Percentiles rank a stretch among this genome's conserved stretches.
Conservation (phyloP, 2,113 vertebrate genomes). For the Daphoenositta chrysoptera region DNA sequence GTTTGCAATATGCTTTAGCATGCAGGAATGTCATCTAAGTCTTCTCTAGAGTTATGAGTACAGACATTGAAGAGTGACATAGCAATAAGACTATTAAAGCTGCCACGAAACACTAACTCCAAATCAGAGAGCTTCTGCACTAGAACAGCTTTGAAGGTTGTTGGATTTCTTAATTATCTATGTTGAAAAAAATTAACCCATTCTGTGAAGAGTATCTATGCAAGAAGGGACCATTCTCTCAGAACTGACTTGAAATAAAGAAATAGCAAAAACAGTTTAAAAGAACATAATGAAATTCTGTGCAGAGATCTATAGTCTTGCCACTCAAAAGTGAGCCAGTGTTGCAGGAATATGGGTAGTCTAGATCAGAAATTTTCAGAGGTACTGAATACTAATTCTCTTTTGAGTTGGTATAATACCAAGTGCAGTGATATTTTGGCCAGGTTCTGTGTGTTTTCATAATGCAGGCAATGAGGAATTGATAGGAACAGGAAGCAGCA, state of each 20-base stretch:
- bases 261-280: constrained; percentile 1
- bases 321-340: neutral
- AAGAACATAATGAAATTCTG: neutral
- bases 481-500: neutral
- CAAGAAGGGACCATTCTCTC: neutral
- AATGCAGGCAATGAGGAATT: neutral
- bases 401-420: neutral
- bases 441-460: neutral
- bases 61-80: neutral
- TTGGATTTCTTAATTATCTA: neutral
- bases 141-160: constrained; percentile 1
- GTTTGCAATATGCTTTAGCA: neutral
- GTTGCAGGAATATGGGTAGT: neutral
- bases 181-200: neutral
- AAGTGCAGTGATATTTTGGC: neutral
- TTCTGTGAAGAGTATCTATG: constrained; percentile 11
- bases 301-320: neutral
- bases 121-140: neutral
- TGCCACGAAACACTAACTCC: constrained; percentile 4
- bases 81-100: constrained; percentile 24
- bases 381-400: neutral
- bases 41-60: neutral
- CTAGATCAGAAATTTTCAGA: neutral
- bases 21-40: constrained; percentile 11
- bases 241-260: neutral